phyloP scores from a whole-genome alignment of 1,140 invertebrate species.

The Nautilus pompilius region DNA sequence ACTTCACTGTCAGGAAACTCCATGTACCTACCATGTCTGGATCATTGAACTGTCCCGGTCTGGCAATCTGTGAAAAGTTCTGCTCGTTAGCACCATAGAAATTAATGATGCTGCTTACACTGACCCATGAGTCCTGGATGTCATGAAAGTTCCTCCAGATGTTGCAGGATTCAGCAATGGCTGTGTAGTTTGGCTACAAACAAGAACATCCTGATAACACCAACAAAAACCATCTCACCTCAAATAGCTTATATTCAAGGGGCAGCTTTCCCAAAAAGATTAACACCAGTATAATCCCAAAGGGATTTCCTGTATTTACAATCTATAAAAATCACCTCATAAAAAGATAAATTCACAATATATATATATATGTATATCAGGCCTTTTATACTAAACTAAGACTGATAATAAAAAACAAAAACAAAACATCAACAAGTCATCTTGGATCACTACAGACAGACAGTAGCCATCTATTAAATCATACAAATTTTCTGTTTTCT shows the following conservation, averaged over 20 bases:
- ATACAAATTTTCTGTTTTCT: too few relatives aligned
- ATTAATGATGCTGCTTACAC: conserved; percentile 87
- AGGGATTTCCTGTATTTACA: too few relatives aligned
- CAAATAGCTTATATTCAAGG: neutral
- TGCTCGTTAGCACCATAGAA: conserved; percentile 95
- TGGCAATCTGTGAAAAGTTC: conserved; percentile 83
- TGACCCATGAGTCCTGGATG: conserved; percentile 90
- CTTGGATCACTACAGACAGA: too few relatives aligned
- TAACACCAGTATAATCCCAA: too few relatives aligned
- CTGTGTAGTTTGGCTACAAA: conserved; percentile 28
- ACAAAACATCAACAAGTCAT: too few relatives aligned
- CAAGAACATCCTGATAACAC: neutral
- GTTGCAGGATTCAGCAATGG: conserved; percentile 73
- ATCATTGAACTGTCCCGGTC: conserved; percentile 97
- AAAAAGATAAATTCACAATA: neutral
- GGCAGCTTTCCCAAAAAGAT: too few relatives aligned
- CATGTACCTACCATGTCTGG: conserved; percentile 84
- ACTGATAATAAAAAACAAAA: too few relatives aligned
- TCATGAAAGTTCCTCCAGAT: conserved; percentile 96
- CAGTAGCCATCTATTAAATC: too few relatives aligned
- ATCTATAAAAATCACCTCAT: too few relatives aligned
- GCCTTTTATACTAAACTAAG: too few relatives aligned
- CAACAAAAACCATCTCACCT: neutral
- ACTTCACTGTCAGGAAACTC: neutral
- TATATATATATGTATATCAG: too few relatives aligned